A percentile compares a stretch with the other conserved stretches of the same genome.
These are phyloP conservation scores for Pygmarrhopalites habei DNA, from an alignment of 1,140 invertebrate species.

Conservation along the genomic window DNA sequence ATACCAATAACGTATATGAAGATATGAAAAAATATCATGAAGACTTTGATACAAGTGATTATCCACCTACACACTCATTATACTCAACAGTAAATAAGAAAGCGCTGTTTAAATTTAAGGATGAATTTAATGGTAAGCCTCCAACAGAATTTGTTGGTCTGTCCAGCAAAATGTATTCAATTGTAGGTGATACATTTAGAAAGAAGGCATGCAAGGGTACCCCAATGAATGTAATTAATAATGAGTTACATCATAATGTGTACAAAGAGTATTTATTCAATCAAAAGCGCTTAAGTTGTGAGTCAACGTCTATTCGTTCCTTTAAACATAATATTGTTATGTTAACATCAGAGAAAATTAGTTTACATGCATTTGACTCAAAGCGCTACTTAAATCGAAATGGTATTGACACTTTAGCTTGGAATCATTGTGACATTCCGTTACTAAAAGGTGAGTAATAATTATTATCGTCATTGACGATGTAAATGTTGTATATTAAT, in stretches of 20 bases:
- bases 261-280: background rate
- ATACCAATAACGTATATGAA: conserved; percentile 8
- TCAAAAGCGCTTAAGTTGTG: background rate
- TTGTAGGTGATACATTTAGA: conserved; percentile 23
- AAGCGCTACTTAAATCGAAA: conserved; percentile 11
- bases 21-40: background rate
- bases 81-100: conserved; percentile 45
- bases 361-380: conserved; percentile 4
- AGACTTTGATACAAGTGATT: conserved; percentile 14
- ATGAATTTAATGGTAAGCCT: conserved; percentile 44
- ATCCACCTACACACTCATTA: background rate
- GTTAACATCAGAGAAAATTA: background rate
- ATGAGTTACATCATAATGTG: background rate
- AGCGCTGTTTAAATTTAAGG: conserved; percentile 48
- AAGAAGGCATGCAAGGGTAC: conserved; percentile 17
- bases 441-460: too few species aligned
- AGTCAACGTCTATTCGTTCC: conserved; percentile 1
- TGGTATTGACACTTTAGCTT: conserved; percentile 11
- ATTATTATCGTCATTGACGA: too few species aligned
- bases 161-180: conserved; percentile 46
- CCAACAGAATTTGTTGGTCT: conserved; percentile 45
- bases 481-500: too few species aligned
- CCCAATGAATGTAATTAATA: background rate
- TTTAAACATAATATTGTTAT: conserved; percentile 4
- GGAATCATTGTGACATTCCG: conserved; percentile 8